Base-by-base conservation (phyloP, 2,797 vertebrate species). In the Hylomyscus alleni region DNA sequence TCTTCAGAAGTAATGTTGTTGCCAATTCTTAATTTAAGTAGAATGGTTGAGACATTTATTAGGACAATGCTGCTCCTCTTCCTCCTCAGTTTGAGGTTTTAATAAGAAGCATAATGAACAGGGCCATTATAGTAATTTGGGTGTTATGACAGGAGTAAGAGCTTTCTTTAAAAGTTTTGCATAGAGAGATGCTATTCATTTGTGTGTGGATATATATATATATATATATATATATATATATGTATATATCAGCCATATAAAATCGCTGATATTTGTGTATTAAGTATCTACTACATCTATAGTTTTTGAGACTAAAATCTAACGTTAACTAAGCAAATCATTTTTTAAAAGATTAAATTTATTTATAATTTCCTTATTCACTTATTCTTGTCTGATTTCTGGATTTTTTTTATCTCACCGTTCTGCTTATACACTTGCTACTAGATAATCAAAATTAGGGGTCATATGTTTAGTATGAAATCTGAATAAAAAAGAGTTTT, bases 1-100 rank as follows among this genome's bases (percentile, higher is more conserved):
- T 93, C 50, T 93, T 15, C 34, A 82, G 73, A 94, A 90, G 73
- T 78, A 26, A 44, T 37, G 95, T 67, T 82, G n/a, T 81, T 95
- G 60, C 6, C 9, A 85, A 3, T 78, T 56, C 24, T 92, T 84
- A 93, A 93, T 90, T 88, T 88, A 90, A 84, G 9, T 88, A 83
- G 72, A 89, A 76, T 17, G 60, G 17, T 11, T 69, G 78, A 96
- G 22, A 78, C 11, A 54, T 86, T 87, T 40, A 87, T 60, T 5
- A 52, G 26, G 67, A 44, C 44, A 91, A 62, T 37, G 10, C 44
- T 72, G 11, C 3, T 85, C 24, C 22, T 81, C 20, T 56, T 87
- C 24, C 19, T 91, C 50, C 29, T 52, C 75, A 24, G 7, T 62
- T 56, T 80, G 31, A 84, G 58, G 8, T 65, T 95, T 95, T 84